Evolutionary conservation across 2,888 invertebrate species (phyloP).

Genomic region (Yponomeuta sedellus): DNA sequence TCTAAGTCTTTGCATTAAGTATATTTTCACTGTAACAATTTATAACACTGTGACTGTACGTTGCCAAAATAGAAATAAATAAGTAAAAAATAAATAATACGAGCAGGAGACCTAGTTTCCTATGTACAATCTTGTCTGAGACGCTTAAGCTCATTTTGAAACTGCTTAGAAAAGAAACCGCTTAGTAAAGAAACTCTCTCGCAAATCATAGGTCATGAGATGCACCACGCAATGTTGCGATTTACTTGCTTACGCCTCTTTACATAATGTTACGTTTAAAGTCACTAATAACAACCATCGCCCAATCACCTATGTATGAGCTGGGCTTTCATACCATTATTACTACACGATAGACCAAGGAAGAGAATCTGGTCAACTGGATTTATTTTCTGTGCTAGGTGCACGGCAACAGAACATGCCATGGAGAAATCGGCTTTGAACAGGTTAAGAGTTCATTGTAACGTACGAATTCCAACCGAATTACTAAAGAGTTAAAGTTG

Average conservation of each 20-base stretch:
- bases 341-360: neutral
- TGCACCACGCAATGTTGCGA: conserved; percentile 1
- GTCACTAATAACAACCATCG: neutral
- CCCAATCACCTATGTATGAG: neutral
- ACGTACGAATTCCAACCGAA: neutral
- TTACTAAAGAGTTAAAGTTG: neutral
- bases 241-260: neutral
- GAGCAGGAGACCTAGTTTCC: neutral
- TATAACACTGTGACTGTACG: too few relatives aligned
- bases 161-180: neutral
- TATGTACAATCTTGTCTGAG: neutral
- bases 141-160: neutral
- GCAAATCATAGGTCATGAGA: neutral
- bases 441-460: neutral
- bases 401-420: neutral
- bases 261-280: neutral
- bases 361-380: neutral
- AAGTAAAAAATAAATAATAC: too few relatives aligned
- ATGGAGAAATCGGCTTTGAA: neutral
- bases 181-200: neutral
- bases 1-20: too few relatives aligned
- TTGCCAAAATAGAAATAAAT: too few relatives aligned
- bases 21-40: too few relatives aligned
- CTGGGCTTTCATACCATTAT: neutral
- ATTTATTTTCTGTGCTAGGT: neutral